Evolutionary conservation across 2,888 invertebrate genomes (phyloP), one percentile per base, ranked within the genome.

Genomic region (Acleris laterana): DNA sequence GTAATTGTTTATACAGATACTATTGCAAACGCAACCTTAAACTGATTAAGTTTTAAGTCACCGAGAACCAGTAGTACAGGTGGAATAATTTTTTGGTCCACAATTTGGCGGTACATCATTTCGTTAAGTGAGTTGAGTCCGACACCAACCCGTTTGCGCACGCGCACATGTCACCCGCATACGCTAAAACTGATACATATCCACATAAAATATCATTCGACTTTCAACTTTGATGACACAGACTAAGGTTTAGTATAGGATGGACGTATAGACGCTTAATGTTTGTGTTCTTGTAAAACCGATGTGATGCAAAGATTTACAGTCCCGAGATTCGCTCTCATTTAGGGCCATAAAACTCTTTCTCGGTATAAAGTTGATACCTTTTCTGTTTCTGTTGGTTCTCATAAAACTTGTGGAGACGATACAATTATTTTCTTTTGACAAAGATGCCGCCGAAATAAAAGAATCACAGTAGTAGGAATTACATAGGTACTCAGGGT

Each of bases 121-220:
- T 81, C 63, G 80, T 77, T 80, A 77, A 82, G 77, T 77, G 76
- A 77, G 64, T 49, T 32, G 65, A 62, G 68, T 59, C 69, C 66
- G 70, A 72, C 71, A 72, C 72, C 69, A 67, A 84, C 84, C 82
- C 77, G 86, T 83, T 85, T 82, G 75, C 80, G 74, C 75, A 80
- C 75, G 53, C 46, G 46, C 56, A 3, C 9, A 16, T 42, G n/a
- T 46, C n/a, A 46, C 46, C n/a, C 6, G n/a, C n/a, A n/a, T 0
- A n/a, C 16, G 17, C n/a, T 38, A 4, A 46, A n/a, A 46, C 6
- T 17, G 46, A 46, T 6, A 46, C 16, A 46, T 1, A 7, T 17
- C 46, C 16, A 17, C 46, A 46, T 17, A 7, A n/a, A 46, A 46
- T 46, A n/a, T 16, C 17, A n/a, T n/a, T 6, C 6, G 7, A 46